Evolutionary conservation across 2,113 vertebrate genomes (phyloP), one percentile per base, ranked within the genome.

Genomic region (Myiagra hebetior): DNA sequence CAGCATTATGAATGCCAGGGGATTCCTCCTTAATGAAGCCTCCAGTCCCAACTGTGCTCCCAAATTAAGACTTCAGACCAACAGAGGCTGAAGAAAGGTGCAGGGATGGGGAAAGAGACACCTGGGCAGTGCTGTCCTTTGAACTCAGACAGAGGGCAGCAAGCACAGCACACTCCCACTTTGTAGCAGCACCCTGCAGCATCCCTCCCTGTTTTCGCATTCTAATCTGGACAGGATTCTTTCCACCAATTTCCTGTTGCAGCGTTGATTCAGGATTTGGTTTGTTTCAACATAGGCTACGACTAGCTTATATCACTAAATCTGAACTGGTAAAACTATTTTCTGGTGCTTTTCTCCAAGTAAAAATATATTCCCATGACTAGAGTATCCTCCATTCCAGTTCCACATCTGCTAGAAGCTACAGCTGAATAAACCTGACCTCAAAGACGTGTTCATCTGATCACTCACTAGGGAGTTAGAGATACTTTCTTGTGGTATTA

Each of bases 381-480:
- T 57, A 69, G 13, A 91, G 20, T 47, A 78, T 78, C 33, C 23
- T 83, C 67, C 33, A 65, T 59, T 39, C 63, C 35, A 74, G 37
- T 60, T 93, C 50, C 47, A 67, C 37, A 68, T 69, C 79, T 85
- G 82, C 75, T 92, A 85, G 82, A 91, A 94, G 69, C 52, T 88
- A 68, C 91, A 95, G 89, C 91, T 95, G 91, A 95, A 95, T 81
- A 96, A 95, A 91, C n/a, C 52, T 72, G 64, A 87, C 60, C 89
- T 91, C 8, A 0, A 74, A 93, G 76, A 44, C 24, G 15, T 63
- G 65, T 85, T 91, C 82, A 91, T 81, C 69, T 91, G 76, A 95
- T 87, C 73, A 23, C 73, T 91, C 91, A 67, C 68, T 44, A 27
- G 83, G 89, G 91, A 92, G 15, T 67, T 59, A 62, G 42, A 77